Percentiles rank a stretch among this genome's conserved stretches.
These are phyloP conservation scores for Ameiurus melas DNA, from an alignment of 2,113 vertebrate species.

Conservation along the genomic window DNA sequence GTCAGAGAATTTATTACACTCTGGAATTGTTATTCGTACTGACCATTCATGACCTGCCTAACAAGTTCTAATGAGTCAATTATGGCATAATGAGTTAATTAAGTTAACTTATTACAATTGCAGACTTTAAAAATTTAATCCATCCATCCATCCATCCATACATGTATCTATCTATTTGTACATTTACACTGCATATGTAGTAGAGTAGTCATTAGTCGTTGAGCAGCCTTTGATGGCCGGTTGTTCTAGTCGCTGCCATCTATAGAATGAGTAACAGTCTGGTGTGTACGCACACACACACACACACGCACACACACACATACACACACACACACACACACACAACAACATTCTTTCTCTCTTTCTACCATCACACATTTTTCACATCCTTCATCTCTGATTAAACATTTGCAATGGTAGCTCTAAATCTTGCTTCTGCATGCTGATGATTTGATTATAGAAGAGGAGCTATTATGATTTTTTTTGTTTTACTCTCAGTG, in stretches of 20 bases:
- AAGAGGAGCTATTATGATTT: constrained; percentile 45
- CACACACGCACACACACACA: no score
- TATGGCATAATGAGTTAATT: background rate
- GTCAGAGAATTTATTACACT: background rate
- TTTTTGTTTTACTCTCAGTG: constrained; percentile 30
- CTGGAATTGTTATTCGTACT: background rate
- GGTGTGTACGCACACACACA: no score
- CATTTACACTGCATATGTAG: no score
- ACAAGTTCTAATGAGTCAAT: background rate
- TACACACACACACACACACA: no score
- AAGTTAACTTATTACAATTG: background rate
- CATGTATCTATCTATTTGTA: background rate
- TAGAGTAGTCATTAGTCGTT: no score
- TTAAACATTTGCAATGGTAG: constrained; percentile 48
- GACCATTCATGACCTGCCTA: background rate
- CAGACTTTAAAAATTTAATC: background rate
- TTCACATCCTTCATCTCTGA: constrained; percentile 37
- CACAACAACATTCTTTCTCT: background rate
- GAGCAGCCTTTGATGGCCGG: no score
- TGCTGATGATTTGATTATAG: constrained; percentile 56
- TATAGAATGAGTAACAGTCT: no score
- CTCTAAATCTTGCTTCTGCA: constrained; percentile 51
- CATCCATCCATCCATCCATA: background rate
- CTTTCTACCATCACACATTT: constrained; percentile 2
- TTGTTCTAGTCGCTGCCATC: no score